Percentiles rank a stretch among this genome's conserved stretches.
Conservation (phyloP, 2,888 invertebrate species). For the Drosophila incognita region DNA sequence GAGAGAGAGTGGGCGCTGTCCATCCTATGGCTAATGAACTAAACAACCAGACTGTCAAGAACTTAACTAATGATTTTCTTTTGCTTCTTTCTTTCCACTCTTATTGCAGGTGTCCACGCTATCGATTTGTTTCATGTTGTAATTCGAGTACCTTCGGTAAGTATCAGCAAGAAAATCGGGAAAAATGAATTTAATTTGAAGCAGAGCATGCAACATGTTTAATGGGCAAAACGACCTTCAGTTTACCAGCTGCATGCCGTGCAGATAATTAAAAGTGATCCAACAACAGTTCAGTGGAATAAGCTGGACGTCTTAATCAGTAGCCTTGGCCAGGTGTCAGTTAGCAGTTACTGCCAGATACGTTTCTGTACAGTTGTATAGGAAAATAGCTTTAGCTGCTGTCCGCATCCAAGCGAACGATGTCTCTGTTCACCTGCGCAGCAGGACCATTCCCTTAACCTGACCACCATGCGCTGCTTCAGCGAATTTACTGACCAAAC, state of each 20-base stretch:
- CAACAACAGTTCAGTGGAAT: constrained; percentile 1
- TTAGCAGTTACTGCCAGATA: background rate
- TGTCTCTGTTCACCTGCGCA: background rate
- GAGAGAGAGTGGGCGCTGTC: background rate
- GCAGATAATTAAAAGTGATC: constrained; percentile 14
- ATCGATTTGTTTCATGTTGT: constrained; percentile 76
- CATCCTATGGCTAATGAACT: constrained; percentile 41
- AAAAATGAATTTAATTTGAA: constrained; percentile 13
- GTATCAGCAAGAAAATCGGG: constrained; percentile 32
- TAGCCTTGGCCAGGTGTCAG: constrained; percentile 4
- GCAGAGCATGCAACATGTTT: background rate
- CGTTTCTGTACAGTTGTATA: constrained; percentile 13
- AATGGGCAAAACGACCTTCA: background rate
- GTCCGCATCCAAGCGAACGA: constrained; percentile 1
- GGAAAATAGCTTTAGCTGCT: constrained; percentile 29
- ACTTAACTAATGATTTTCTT: constrained; percentile 33
- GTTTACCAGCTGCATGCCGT: background rate
- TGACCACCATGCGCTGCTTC: constrained; percentile 29
- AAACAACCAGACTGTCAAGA: constrained; percentile 27
- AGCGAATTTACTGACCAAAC: constrained; percentile 14
- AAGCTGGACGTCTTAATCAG: constrained; percentile 39
- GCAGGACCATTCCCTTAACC: background rate
- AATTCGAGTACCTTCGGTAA: constrained; percentile 73
- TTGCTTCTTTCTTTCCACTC: background rate
- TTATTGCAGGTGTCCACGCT: constrained; percentile 69